Base-by-base conservation (phyloP, 2,113 vertebrate genomes). In the Cavia aperea region DNA sequence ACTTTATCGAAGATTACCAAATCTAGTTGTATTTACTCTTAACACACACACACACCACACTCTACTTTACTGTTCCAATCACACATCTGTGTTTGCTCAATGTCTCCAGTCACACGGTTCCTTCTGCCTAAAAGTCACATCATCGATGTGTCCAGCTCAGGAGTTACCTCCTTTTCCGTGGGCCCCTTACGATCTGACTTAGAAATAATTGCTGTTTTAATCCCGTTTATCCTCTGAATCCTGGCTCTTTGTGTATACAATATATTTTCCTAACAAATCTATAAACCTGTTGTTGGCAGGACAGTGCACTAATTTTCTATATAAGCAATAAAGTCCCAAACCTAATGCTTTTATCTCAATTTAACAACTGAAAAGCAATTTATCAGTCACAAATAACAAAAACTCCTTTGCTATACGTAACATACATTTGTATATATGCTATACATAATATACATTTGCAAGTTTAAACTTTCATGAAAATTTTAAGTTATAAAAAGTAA, bases 1-100 rank as follows among this genome's bases (percentile, higher is more conserved):
- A 93, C 49, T 65, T 81, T 84, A 84, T 63, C 56, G 65, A 93
- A 93, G 62, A 60, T 81, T 51, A 86, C 46, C 43, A 86, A 78
- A 89, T 39, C 49, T 31, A 90, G 51, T 43, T 89, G 49, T 8
- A 83, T 33, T 66, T n/a, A 83, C 13, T 13, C 5, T 21, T 18
- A 0, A 46, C 43, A 73, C 36, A 87, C 33, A 68, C 58, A 65
- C 60, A 70, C 29, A 65, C 36, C 56, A 56, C 58, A 72, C 23
- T 19, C 16, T 56, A 11, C 2, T 43, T 75, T 14, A 86, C 15
- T 39, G 23, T 56, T 75, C 12, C 13, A 49, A 58, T 78, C 81
- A 66, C 16, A 19, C 6, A 11, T 49, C 39, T 73, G 2, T 62
- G 49, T 36, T 88, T 90, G 49, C 29, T 54, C 12, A 62, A 73